Base-by-base conservation (phyloP, 2,888 invertebrate species). In the Diploptera punctata region DNA sequence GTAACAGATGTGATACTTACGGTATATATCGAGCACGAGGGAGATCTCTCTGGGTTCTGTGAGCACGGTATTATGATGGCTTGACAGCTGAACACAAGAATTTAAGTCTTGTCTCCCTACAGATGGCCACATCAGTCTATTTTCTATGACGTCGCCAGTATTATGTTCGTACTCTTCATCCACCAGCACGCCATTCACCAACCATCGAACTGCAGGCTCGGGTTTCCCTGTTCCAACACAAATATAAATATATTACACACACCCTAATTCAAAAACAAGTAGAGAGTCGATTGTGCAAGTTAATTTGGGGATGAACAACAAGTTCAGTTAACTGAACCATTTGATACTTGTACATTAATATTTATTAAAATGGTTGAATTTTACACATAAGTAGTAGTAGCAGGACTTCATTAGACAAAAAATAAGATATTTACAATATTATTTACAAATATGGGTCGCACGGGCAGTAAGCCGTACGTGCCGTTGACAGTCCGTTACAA, bases 91-190 rank as follows among this genome's bases (percentile, higher is more conserved):
- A 77, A 93, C 90, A n/a, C n/a, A n/a, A 21, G 93, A 91, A 78
- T 94, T 93, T 79, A 95, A 89, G 85, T 95, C 93, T 29, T 91
- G 89, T 72, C 95, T 87, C 71, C 90, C 87, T 76, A 94, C 88
- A 61, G 91, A 88, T 65, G 90, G 90, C 90, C 93, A 80, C 69
- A 89, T 86, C 77, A 91, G 87, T 78, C 92, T 87, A 85, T 94
- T 94, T 83, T 94, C 94, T 79, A 94, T 94, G 67, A 94, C 93
- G 83, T 94, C 93, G 21, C 93, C 93, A 9, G 92, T 91, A 82
- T 92, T 93, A 83, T 93, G 92, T 80, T 94, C 93, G 80, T 91
- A 92, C 82, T 93, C 91, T 80, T 93, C 93, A 82, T 94, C 94
- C 54, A 92, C 91, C 68, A 91, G 86, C 68, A 91, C 87, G 33